These are phyloP conservation scores for Cydia amplana DNA, from an alignment of 1,140 invertebrate species.

Conservation along the genomic window DNA sequence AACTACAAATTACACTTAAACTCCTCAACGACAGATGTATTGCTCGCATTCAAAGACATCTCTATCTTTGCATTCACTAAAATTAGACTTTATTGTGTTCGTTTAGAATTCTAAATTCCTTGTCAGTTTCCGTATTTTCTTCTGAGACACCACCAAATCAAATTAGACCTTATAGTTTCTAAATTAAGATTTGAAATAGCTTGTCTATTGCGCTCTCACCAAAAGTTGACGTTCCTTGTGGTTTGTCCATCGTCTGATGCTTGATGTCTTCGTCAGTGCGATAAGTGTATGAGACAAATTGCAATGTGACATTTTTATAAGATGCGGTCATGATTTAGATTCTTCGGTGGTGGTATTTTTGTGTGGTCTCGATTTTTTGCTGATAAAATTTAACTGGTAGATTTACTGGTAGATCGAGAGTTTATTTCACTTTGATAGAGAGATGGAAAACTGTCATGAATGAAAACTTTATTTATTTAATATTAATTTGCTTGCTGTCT, in stretches of 20 bases:
- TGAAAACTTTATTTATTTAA: too few species aligned
- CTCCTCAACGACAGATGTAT: conserved; percentile 17
- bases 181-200: background rate
- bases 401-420: background rate
- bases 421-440: background rate
- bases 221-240: background rate
- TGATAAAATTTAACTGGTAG: background rate
- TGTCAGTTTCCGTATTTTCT: background rate
- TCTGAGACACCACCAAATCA: background rate
- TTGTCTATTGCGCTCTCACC: background rate
- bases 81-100: background rate
- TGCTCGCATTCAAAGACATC: conserved; percentile 6
- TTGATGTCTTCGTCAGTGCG: conserved; percentile 3
- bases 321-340: conserved; percentile 16
- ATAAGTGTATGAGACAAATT: conserved; percentile 15
- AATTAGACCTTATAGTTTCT: background rate
- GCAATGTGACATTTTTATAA: conserved; percentile 17
- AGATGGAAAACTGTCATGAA: background rate
- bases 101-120: background rate
- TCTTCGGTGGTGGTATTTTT: conserved; percentile 11
- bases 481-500: too few species aligned
- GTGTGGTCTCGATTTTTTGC: conserved; percentile 4
- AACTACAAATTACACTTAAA: conserved; percentile 15
- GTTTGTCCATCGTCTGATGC: background rate
- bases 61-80: background rate